Evolutionary conservation across 2,888 invertebrate genomes (phyloP).

Genomic region (Tenodera sinensis): DNA sequence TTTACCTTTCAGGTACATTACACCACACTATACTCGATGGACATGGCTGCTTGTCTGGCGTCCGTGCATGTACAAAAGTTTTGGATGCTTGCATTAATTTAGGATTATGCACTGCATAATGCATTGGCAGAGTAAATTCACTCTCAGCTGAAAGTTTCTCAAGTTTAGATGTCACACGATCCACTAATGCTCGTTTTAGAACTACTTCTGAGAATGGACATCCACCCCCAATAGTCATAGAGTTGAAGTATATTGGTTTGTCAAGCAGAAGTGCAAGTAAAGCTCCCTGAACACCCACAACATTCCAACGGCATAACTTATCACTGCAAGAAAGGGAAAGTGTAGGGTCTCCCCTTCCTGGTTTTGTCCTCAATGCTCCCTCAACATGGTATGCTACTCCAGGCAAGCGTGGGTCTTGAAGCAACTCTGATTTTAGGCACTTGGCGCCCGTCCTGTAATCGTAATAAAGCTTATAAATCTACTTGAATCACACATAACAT

Average conservation of each 20-base stretch:
- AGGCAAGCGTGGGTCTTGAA: conserved; percentile 56
- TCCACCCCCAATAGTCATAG: conserved; percentile 66
- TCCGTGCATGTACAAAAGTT: conserved; percentile 26
- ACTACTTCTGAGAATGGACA: conserved; percentile 60
- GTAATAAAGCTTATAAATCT: neutral
- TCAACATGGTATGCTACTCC: conserved; percentile 64
- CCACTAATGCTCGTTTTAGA: conserved; percentile 52
- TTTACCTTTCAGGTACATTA: conserved; percentile 45
- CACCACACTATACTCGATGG: conserved; percentile 62
- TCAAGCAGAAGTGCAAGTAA: conserved; percentile 65
- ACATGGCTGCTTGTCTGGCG: conserved; percentile 48
- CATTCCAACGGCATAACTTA: conserved; percentile 86
- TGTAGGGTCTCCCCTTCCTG: conserved; percentile 81
- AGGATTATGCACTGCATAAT: conserved; percentile 32
- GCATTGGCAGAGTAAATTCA: conserved; percentile 35
- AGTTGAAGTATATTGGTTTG: conserved; percentile 64
- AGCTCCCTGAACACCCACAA: conserved; percentile 66
- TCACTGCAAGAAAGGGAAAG: conserved; percentile 91
- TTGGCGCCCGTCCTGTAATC: conserved; percentile 84
- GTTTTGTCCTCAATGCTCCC: conserved; percentile 78
- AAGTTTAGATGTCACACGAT: conserved; percentile 37
- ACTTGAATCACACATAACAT: no score
- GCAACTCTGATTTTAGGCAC: conserved; percentile 55
- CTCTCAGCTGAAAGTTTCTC: neutral
- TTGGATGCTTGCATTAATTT: conserved; percentile 36